A percentile compares a stretch with the other conserved stretches of the same genome.
Evolutionary conservation across 2,113 vertebrate genomes (phyloP).

Genomic region (Pseudopipra pipra): DNA sequence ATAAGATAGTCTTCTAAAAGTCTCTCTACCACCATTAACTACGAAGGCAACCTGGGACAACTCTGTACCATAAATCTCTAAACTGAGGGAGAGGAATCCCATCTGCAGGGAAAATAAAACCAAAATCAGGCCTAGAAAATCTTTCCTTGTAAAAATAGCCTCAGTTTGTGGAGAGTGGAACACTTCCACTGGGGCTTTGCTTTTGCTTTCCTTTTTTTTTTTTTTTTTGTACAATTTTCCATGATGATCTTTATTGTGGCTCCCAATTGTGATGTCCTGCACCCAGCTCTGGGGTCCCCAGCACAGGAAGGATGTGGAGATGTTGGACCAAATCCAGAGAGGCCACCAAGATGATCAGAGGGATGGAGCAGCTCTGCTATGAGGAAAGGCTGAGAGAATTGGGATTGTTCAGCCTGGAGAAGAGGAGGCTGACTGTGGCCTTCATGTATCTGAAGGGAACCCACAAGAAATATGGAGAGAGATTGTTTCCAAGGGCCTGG

Average conservation of each 20-base stretch:
- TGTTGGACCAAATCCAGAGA: background rate
- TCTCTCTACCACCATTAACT: background rate
- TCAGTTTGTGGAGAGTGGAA: background rate
- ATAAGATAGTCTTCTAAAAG: background rate
- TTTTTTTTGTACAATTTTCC: background rate
- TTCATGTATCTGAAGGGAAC: background rate
- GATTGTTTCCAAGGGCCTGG: background rate
- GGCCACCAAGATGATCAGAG: background rate
- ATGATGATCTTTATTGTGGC: background rate
- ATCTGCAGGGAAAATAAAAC: background rate
- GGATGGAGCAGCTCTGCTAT: background rate
- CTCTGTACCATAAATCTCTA: background rate
- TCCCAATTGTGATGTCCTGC: background rate
- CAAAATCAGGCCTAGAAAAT: background rate
- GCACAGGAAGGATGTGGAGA: background rate
- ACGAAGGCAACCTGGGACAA: background rate
- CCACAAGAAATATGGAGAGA: background rate
- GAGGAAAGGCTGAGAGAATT: background rate
- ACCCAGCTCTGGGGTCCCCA: background rate
- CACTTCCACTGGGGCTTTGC: background rate
- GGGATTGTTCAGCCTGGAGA: background rate
- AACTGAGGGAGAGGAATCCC: background rate
- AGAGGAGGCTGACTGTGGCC: rapidly evolving
- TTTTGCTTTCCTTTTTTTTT: background rate
- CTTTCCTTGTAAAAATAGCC: background rate